phyloP scores from a whole-genome alignment of 2,113 vertebrate genomes.

The Notarius quadriscutis region DNA sequence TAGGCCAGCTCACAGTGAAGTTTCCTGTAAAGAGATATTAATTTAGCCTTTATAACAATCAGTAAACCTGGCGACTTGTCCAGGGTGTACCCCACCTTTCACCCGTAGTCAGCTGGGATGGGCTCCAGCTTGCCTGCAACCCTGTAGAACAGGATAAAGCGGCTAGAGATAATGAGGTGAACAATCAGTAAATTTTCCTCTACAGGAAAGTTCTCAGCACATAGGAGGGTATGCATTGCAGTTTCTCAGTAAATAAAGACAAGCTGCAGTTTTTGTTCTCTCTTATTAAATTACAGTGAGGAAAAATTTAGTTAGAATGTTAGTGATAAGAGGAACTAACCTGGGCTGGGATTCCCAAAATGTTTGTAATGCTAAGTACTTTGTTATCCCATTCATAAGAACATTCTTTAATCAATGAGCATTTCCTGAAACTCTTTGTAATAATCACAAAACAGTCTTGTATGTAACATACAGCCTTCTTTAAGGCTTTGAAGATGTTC shows the following conservation, averaged over 20 bases:
- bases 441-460: background rate
- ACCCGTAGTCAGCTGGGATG: too few species aligned
- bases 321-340: background rate
- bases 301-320: background rate
- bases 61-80: too few species aligned
- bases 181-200: background rate
- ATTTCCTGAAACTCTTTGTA: background rate
- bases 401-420: background rate
- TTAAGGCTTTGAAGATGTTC: background rate
- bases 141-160: too few species aligned
- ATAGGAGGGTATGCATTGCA: background rate
- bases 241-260: background rate
- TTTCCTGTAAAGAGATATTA: background rate
- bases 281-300: background rate
- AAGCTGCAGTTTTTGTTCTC: background rate
- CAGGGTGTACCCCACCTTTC: too few species aligned
- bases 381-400: background rate
- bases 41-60: background rate
- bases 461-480: background rate
- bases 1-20: background rate
- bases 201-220: background rate
- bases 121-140: too few species aligned
- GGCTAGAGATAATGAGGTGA: too few species aligned
- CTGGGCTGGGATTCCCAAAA: background rate
- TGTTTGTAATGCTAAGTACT: background rate